These are phyloP conservation scores for Megaptera novaeangliae DNA, from an alignment of 2,113 vertebrate species.

Conservation along the genomic window DNA sequence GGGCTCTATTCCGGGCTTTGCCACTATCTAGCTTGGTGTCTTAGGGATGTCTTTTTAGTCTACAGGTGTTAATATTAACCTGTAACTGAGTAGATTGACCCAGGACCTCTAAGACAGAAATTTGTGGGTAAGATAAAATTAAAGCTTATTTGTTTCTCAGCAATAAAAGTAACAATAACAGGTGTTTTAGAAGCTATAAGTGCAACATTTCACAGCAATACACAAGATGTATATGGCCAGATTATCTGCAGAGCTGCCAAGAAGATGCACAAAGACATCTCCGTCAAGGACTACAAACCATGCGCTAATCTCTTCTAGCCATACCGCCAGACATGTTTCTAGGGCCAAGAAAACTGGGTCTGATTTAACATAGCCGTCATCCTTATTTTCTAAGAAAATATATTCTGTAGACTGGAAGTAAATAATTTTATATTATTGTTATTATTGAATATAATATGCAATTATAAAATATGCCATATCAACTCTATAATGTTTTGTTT, in stretches of 20 bases:
- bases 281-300: slow-evolving; percentile 44
- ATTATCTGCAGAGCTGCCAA: slow-evolving; percentile 54
- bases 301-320: slow-evolving; percentile 31
- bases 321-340: slow-evolving; percentile 27
- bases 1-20: background rate
- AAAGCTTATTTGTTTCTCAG: slow-evolving; percentile 44
- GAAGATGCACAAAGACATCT: slow-evolving; percentile 33
- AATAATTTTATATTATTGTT: background rate
- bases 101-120: background rate
- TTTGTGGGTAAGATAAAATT: slow-evolving; percentile 25
- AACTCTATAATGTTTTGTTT: background rate
- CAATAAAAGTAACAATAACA: slow-evolving; percentile 55
- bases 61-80: background rate
- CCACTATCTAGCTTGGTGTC: background rate
- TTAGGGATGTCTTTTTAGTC: background rate
- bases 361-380: background rate
- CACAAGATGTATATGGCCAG: slow-evolving; percentile 56
- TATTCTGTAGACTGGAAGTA: background rate
- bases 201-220: slow-evolving; percentile 53
- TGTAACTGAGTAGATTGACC: background rate
- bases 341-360: slow-evolving; percentile 9
- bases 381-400: slow-evolving; percentile 18
- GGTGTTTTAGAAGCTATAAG: slow-evolving; percentile 51
- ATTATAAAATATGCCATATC: background rate
- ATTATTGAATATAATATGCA: background rate